Evolutionary conservation across 1,140 invertebrate genomes (phyloP).

Genomic region (Drosophila kanapiae): DNA sequence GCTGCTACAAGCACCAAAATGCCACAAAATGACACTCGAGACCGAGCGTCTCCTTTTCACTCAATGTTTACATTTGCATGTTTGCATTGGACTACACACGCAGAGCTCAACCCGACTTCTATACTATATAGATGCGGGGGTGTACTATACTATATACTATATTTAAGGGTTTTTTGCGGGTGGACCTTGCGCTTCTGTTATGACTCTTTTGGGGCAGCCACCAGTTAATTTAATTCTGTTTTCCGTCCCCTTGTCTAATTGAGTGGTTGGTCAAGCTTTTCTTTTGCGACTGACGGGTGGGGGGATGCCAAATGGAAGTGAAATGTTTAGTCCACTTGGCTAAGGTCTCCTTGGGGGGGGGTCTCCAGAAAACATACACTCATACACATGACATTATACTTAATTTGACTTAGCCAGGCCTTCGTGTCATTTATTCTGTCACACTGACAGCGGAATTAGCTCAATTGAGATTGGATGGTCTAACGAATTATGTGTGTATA

Average conservation of each 20-base stretch:
- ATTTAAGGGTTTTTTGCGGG: not conserved
- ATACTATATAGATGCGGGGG: not conserved
- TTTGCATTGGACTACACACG: constrained; percentile 50
- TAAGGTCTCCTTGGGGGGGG: constrained; percentile 15
- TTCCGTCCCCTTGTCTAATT: constrained; percentile 63
- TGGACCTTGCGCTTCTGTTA: constrained; percentile 47
- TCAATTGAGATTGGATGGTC: constrained; percentile 27
- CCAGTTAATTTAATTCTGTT: constrained; percentile 78
- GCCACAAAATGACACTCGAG: constrained; percentile 61
- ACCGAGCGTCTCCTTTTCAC: constrained; percentile 33
- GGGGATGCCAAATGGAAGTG: constrained; percentile 51
- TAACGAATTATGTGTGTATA: constrained; percentile 15
- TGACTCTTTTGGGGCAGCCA: constrained; percentile 67
- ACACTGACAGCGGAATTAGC: constrained; percentile 46
- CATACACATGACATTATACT: constrained; percentile 44
- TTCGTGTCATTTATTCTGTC: constrained; percentile 40
- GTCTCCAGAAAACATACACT: constrained; percentile 9
- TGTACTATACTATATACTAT: not conserved
- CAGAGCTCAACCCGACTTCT: not conserved
- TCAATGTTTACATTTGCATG: constrained; percentile 69
- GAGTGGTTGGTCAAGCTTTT: constrained; percentile 64
- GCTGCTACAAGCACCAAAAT: constrained; percentile 38
- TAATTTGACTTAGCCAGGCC: constrained; percentile 31
- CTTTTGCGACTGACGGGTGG: constrained; percentile 11
- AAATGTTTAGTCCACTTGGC: constrained; percentile 49